A percentile compares a stretch with the other conserved stretches of the same genome.
phyloP scores from a whole-genome alignment of 2,797 vertebrate genomes.

The Chrysocyon brachyurus region DNA sequence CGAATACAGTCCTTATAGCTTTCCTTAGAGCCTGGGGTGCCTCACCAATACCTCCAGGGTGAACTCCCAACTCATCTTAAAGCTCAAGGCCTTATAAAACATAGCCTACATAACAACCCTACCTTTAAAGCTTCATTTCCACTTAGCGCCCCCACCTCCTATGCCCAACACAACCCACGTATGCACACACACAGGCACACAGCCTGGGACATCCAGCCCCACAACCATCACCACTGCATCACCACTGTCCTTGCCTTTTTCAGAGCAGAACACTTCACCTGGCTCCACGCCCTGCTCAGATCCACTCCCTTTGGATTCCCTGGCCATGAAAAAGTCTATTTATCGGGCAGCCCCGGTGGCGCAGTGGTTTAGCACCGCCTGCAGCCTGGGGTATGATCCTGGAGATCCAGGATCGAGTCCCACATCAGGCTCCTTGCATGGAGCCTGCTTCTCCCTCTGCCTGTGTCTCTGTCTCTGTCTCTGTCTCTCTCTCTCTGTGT shows the following conservation, averaged over 20 bases:
- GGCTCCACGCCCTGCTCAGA: not conserved
- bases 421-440: no score
- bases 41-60: not conserved
- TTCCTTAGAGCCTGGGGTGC: not conserved
- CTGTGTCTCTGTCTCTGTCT: no score
- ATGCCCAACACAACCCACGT: not conserved
- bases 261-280: not conserved
- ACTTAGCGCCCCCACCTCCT: not conserved
- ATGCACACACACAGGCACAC: accelerated
- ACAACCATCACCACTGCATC: not conserved
- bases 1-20: not conserved
- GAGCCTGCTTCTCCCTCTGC: no score
- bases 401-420: no score
- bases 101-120: not conserved
- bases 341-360: not conserved
- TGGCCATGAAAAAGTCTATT: not conserved
- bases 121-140: not conserved
- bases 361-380: no score
- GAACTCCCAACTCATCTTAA: not conserved
- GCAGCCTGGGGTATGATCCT: no score
- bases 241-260: not conserved
- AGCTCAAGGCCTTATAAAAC: not conserved
- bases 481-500: no score
- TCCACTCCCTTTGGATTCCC: not conserved
- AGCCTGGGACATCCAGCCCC: not conserved